Evolutionary conservation across 2,888 invertebrate genomes (phyloP), one percentile per base, ranked within the genome.

Genomic region (Drosophila conformis): DNA sequence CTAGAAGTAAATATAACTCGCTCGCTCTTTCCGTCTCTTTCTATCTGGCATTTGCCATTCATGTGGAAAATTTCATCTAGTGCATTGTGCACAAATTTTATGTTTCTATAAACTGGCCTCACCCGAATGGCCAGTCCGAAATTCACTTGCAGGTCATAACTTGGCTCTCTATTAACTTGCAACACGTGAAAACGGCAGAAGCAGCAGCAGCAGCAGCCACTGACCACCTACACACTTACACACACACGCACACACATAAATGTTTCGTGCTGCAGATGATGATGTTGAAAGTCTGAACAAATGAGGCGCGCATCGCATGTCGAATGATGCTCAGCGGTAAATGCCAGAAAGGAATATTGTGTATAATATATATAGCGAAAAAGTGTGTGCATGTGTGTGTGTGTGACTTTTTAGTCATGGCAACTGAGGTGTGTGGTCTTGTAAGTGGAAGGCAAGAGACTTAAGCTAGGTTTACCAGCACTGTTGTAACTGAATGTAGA

Each of bases 1-100:
- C 35, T 38, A 58, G 42, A 48, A 64, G 31, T 65, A 56, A 54
- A 58, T 49, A 60, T 63, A 79, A 60, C 56, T 60, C 48, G 48
- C 62, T 35, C 40, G 7, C 42, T 38, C 8, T 15, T 59, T 13
- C 31, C 15, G 57, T 27, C 52, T 31, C 13, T 35, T 21, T 25
- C 31, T 31, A n/a, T 42, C 8, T 65, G 48, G 42, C 73, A 71
- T 89, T 87, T 85, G 69, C 85, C 90, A 89, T 88, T 86, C 85
- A 86, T 88, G 85, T 78, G 85, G 85, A 86, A 86, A 90, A 86
- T 85, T 76, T 80, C 90, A 76, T 88, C 85, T 85, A 89, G 80
- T 80, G 88, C 83, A 83, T 85, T 89, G 88, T 88, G 75, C 89
- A 71, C 69, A 72, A 77, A 69, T 85, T 85, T 85, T 78, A 89